Evolutionary conservation across 2,888 invertebrate species (phyloP).

Genomic region (Schizotus pectinicornis): DNA sequence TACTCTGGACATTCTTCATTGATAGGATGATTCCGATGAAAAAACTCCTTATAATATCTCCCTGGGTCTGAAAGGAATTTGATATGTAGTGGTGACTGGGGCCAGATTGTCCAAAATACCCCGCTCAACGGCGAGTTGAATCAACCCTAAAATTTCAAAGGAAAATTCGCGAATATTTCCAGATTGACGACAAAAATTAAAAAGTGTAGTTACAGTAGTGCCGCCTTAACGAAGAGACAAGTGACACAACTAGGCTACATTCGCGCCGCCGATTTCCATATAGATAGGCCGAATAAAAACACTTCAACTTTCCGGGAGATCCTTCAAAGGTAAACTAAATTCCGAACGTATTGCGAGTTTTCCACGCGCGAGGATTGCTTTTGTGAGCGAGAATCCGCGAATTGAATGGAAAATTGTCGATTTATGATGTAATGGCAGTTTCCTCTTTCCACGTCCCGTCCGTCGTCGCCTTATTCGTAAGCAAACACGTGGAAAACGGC

Average conservation of each 20-base stretch:
- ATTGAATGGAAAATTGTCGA: conserved; percentile 53
- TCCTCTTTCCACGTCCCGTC: conserved; percentile 23
- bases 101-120: neutral
- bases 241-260: conserved; percentile 17
- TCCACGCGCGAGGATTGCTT: conserved; percentile 46
- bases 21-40: conserved; percentile 28
- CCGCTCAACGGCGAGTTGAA: neutral
- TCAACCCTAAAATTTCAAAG: neutral
- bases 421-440: conserved; percentile 48
- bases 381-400: conserved; percentile 47
- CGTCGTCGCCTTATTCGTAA: conserved; percentile 27
- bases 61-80: conserved; percentile 10
- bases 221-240: conserved; percentile 7
- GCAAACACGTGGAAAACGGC: conserved; percentile 14
- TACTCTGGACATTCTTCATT: conserved; percentile 34
- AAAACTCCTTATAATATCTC: conserved; percentile 8
- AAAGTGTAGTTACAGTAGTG: neutral
- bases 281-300: conserved; percentile 43
- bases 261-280: conserved; percentile 40
- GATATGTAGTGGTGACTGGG: neutral
- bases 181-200: conserved; percentile 2
- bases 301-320: conserved; percentile 40
- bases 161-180: neutral
- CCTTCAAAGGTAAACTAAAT: conserved; percentile 47
- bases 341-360: conserved; percentile 46